Conservation (phyloP, 1,140 invertebrate genomes). For the Procambarus virginalis region DNA sequence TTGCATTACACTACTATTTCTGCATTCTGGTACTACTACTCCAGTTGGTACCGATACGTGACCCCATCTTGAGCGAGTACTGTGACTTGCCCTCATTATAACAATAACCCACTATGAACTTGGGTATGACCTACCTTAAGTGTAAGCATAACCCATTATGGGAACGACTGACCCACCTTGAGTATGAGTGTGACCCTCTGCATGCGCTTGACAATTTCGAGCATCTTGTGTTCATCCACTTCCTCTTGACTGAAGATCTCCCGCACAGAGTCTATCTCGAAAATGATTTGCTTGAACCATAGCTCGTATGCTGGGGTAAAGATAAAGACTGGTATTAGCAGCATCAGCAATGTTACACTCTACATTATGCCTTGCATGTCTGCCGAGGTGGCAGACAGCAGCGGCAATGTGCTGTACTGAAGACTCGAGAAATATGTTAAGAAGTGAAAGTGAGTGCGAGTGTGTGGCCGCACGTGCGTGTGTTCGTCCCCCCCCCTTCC, state of each 20-base stretch:
- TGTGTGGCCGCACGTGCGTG: too few relatives aligned
- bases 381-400: too few relatives aligned
- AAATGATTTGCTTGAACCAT: constrained; percentile 99
- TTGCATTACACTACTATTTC: too few relatives aligned
- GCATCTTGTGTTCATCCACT: constrained; percentile 92
- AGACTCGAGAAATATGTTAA: too few relatives aligned
- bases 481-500: too few relatives aligned
- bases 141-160: not conserved
- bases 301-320: constrained; percentile 91
- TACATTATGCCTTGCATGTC: too few relatives aligned
- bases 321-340: constrained; percentile 34
- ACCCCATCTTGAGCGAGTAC: too few relatives aligned
- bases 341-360: not conserved
- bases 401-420: too few relatives aligned
- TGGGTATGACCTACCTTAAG: not conserved
- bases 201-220: constrained; percentile 93
- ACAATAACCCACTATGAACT: not conserved
- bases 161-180: constrained; percentile 81
- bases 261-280: constrained; percentile 94
- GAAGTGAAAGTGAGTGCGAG: too few relatives aligned
- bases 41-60: too few relatives aligned
- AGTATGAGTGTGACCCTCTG: constrained; percentile 94
- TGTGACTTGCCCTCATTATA: too few relatives aligned
- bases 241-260: constrained; percentile 84
- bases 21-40: too few relatives aligned